Evolutionary conservation across 2,797 vertebrate species (phyloP).

Genomic region (Neosilurus mollespiculum): DNA sequence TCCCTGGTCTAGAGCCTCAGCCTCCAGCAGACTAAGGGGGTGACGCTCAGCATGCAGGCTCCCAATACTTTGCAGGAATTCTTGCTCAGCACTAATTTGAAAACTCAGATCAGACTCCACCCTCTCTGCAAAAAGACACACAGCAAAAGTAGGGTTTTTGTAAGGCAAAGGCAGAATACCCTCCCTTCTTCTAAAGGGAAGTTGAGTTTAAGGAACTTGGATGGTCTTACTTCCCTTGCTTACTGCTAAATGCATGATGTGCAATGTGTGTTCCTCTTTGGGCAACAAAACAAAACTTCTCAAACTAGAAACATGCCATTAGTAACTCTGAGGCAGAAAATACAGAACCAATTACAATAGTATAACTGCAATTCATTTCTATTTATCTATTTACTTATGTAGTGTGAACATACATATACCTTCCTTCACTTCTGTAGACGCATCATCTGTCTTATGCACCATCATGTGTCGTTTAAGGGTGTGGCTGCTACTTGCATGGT

Average conservation of each 20-base stretch:
- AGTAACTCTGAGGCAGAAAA: background rate
- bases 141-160: background rate
- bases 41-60: slow-evolving; percentile 63
- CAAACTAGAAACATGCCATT: background rate
- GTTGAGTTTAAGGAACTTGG: slow-evolving; percentile 46
- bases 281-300: slow-evolving; percentile 14
- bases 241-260: slow-evolving; percentile 13
- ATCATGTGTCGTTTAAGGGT: slow-evolving; percentile 71
- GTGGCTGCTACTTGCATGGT: slow-evolving; percentile 73
- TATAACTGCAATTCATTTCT: background rate
- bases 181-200: slow-evolving; percentile 35
- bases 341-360: background rate
- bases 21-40: slow-evolving; percentile 54
- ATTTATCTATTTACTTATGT: background rate
- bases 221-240: slow-evolving; percentile 41
- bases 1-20: slow-evolving; percentile 66
- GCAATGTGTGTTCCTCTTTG: slow-evolving; percentile 47
- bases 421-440: slow-evolving; percentile 42
- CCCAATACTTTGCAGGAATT: slow-evolving; percentile 79
- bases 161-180: slow-evolving; percentile 14
- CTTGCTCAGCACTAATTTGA: slow-evolving; percentile 72
- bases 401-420: slow-evolving; percentile 41
- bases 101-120: slow-evolving; percentile 81
- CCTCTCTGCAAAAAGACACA: slow-evolving; percentile 49
- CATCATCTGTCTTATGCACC: slow-evolving; percentile 63